Evolutionary conservation across 2,888 invertebrate genomes (phyloP).

Genomic region (Drosophila anomelani): DNA sequence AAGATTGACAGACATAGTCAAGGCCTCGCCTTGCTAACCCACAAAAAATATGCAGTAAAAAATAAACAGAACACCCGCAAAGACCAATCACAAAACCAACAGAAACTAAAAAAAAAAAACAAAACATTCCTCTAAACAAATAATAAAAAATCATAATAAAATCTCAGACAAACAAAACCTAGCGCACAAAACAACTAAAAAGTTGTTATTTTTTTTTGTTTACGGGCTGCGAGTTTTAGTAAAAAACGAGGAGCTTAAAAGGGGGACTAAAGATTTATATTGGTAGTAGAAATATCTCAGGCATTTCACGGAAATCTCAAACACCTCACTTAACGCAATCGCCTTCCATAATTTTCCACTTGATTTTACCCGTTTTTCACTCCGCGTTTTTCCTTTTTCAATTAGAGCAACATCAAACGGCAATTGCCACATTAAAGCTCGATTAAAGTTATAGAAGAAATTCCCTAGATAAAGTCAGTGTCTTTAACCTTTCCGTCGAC

Average conservation of each 20-base stretch:
- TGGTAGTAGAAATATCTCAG: conserved; percentile 23
- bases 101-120: background rate
- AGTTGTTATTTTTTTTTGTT: conserved; percentile 43
- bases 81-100: conserved; percentile 28
- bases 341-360: conserved; percentile 68
- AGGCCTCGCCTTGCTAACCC: conserved; percentile 72
- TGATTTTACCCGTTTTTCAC: conserved; percentile 44
- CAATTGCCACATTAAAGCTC: conserved; percentile 75
- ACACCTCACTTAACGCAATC: conserved; percentile 22
- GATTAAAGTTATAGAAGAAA: conserved; percentile 60
- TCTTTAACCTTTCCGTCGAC: conserved; percentile 72
- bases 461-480: conserved; percentile 51
- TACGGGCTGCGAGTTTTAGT: conserved; percentile 11
- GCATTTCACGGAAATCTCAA: conserved; percentile 32
- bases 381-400: conserved; percentile 67
- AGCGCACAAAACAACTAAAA: conserved; percentile 56
- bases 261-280: conserved; percentile 23
- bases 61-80: conserved; percentile 67
- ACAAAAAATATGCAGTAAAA: conserved; percentile 59
- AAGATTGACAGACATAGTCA: conserved; percentile 57
- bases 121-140: conserved; percentile 42
- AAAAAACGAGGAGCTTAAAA: conserved; percentile 12
- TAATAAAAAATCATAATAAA: conserved; percentile 37
- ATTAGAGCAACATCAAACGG: conserved; percentile 62
- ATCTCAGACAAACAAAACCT: conserved; percentile 34